Percentiles rank a stretch among this genome's conserved stretches.
phyloP scores from a whole-genome alignment of 92 coral and sea anemone species.

The Pocillopora grandis region DNA sequence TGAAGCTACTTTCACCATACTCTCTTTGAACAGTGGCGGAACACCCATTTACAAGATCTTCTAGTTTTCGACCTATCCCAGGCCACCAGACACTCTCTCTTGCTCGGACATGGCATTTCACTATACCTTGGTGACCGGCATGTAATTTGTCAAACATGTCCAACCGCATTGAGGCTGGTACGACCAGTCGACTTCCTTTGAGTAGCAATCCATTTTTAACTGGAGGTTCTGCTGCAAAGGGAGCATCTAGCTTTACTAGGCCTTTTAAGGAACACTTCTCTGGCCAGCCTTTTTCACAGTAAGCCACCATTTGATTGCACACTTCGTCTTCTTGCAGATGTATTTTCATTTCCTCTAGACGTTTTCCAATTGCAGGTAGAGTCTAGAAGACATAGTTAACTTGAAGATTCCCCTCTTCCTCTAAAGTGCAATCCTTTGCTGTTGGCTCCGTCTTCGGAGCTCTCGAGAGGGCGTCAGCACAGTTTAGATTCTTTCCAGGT shows the following conservation, averaged over 20 bases:
- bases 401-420: too few species aligned
- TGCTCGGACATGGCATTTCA: conserved; percentile 54
- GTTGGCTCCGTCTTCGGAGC: conserved; percentile 42
- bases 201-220: conserved; percentile 48
- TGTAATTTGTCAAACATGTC: conserved; percentile 52
- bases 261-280: conserved; percentile 21
- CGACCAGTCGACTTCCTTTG: conserved; percentile 53
- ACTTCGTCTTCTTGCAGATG: conserved; percentile 50
- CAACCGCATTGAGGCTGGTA: conserved; percentile 42
- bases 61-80: conserved; percentile 34
- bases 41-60: conserved; percentile 28
- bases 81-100: conserved; percentile 62
- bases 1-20: too few species aligned
- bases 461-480: conserved; percentile 56
- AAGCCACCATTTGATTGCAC: not conserved
- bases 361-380: conserved; percentile 2
- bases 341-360: conserved; percentile 40
- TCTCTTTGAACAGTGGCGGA: too few species aligned
- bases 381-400: too few species aligned
- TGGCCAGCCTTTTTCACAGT: conserved; percentile 50
- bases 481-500: conserved; percentile 50
- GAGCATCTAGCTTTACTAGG: conserved; percentile 8
- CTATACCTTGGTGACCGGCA: conserved; percentile 57
- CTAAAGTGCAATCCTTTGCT: conserved; percentile 15
- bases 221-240: conserved; percentile 46